Percentiles rank a stretch among this genome's conserved stretches.
These are phyloP conservation scores for Falcunculus frontatus DNA, from an alignment of 2,113 vertebrate species.

Conservation along the genomic window DNA sequence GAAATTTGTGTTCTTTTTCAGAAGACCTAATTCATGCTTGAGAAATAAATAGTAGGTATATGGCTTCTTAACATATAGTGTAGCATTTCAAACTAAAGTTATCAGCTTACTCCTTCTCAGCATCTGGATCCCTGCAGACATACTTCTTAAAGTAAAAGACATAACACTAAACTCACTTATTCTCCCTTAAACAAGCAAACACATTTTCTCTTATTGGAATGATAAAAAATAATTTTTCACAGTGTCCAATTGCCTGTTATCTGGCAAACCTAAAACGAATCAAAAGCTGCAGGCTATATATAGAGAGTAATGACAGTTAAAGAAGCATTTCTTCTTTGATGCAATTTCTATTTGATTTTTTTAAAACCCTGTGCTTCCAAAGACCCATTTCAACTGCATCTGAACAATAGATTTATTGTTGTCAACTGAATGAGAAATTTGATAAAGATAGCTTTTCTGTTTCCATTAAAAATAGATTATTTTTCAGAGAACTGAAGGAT, in stretches of 20 bases:
- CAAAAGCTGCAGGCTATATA: neutral
- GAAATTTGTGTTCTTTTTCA: neutral
- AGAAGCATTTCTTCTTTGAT: conserved; percentile 21
- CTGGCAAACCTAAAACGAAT: neutral
- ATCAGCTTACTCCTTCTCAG: neutral
- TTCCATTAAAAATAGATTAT: conserved; percentile 11
- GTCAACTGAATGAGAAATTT: neutral
- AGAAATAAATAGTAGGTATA: neutral
- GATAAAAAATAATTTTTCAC: neutral
- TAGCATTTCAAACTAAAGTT: neutral
- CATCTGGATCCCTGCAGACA: neutral
- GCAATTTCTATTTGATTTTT: conserved; percentile 20
- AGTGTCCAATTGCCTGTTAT: neutral
- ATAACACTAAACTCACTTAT: neutral
- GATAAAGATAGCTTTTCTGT: neutral
- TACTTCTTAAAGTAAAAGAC: neutral
- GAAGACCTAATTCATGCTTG: neutral
- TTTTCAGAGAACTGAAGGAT: neutral
- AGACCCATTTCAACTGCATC: neutral
- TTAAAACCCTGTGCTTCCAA: neutral
- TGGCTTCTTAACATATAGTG: neutral
- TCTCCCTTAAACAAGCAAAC: neutral
- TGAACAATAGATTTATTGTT: conserved; percentile 41
- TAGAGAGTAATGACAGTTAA: neutral
- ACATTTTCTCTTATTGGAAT: neutral